Base-by-base conservation (phyloP, 1,140 invertebrate species). In the Episyrphus balteatus region DNA sequence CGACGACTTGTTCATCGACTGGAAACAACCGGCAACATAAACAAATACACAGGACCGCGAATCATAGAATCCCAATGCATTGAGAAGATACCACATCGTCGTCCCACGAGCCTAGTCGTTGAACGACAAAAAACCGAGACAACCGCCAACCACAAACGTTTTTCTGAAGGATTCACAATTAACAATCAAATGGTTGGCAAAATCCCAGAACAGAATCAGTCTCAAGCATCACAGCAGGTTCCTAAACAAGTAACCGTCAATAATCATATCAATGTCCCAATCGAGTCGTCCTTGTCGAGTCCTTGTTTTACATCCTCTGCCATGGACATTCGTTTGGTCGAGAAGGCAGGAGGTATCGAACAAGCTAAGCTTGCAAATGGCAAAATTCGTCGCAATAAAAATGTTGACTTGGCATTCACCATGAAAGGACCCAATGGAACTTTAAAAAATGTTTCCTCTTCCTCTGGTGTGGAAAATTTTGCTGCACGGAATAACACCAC, bases 401-500 rank as follows among this genome's bases (percentile, higher is more conserved):
- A 69, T 53, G 69, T 70, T 26, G 68, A 70, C 51, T 53, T 69
- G 51, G 67, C 67, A 42, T 69, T 62, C 45, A 61, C 62, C 46
- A 52, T 68, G 48, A 13, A 18, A 13, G 15, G 40, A 42, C 14
- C 12, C 12, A 42, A 18, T 42, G 15, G 19, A 42, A 42, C 21
- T 26, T 8, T 26, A 26, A 26, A 26, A 26, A 26, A 26, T 26
- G 3, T 26, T 26, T 26, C 21, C 21, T 42, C 40, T 17, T 44
- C 49, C 51, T 55, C 56, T 41, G 17, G 14, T 33, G 58, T 51
- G 46, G 48, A 53, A n/a, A n/a, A n/a, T n/a, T n/a, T n/a, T n/a
- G n/a, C n/a, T n/a, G n/a, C 44, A 44, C 51, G 36, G 46, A 26
- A 9, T 18, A 19, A 7, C 17, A 18, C 43, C 26, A 42, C 15